Conservation (phyloP, 2,888 invertebrate species). For the Epirrita christyi region DNA sequence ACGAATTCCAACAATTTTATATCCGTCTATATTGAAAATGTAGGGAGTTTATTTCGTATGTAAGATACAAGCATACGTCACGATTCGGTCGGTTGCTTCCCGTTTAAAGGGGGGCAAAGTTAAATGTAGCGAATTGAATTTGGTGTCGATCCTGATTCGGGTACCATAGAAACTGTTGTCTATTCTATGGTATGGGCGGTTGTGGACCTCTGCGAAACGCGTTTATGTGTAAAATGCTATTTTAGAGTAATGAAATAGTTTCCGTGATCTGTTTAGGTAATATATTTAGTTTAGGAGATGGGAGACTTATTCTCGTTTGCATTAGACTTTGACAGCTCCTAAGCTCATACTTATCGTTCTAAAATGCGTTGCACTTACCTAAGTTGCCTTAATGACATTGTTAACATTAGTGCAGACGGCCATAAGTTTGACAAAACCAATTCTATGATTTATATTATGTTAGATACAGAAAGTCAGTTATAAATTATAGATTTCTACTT, state of each 20-base stretch:
- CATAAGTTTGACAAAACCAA: too few relatives aligned
- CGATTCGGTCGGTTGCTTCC: constrained; percentile 55
- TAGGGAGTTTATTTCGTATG: constrained; percentile 16
- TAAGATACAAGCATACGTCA: constrained; percentile 39
- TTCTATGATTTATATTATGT: too few relatives aligned
- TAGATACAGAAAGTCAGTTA: too few relatives aligned
- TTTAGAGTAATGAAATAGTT: constrained; percentile 9
- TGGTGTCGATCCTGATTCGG: constrained; percentile 40
- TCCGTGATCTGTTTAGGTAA: too few relatives aligned
- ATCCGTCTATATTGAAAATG: constrained; percentile 42
- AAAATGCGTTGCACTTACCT: too few relatives aligned
- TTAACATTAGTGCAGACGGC: too few relatives aligned
- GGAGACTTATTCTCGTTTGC: too few relatives aligned
- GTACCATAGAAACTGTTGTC: constrained; percentile 1
- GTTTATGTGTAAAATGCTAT: constrained; percentile 4
- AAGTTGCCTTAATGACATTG: too few relatives aligned
- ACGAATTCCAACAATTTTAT: constrained; percentile 32
- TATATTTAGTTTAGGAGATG: too few relatives aligned
- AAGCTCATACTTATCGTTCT: too few relatives aligned
- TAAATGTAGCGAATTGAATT: constrained; percentile 58
- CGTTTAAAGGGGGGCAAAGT: constrained; percentile 50
- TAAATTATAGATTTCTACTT: too few relatives aligned
- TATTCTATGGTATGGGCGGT: constrained; percentile 15
- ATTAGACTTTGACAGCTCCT: too few relatives aligned
- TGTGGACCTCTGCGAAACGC: constrained; percentile 20